Conservation (phyloP, 2,113 vertebrate species). For the Hydrolagus affinis region DNA sequence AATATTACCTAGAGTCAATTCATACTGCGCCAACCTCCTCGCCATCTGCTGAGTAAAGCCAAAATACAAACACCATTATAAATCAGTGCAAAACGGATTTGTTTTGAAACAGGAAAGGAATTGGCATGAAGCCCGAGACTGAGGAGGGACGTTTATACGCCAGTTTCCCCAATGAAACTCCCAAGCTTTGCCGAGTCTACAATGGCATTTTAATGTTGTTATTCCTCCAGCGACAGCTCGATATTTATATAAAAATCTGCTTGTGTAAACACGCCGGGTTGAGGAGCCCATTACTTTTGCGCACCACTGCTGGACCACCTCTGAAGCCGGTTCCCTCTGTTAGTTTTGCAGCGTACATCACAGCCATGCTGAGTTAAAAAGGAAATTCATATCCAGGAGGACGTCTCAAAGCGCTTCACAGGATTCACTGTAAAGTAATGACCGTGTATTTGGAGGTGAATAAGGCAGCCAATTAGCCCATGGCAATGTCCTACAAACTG, state of each 20-base stretch:
- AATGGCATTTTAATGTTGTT: slow-evolving; percentile 5
- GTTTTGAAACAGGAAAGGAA: no score
- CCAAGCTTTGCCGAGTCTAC: not conserved
- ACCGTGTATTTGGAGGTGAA: no score
- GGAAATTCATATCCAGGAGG: no score
- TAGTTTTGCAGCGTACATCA: not conserved
- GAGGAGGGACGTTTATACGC: not conserved
- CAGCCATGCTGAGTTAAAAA: not conserved
- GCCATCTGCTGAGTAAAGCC: no score
- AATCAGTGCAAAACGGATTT: no score
- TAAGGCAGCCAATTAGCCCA: no score
- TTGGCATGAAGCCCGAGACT: not conserved
- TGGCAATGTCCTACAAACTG: no score
- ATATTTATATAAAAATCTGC: not conserved
- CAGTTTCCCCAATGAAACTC: not conserved
- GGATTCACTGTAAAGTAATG: no score
- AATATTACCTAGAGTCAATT: no score
- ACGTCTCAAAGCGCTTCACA: no score
- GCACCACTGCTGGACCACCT: not conserved
- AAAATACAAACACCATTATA: no score
- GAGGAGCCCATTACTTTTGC: not conserved
- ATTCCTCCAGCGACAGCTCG: not conserved
- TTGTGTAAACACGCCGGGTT: not conserved
- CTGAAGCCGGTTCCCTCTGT: not conserved
- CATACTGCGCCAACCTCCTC: no score